These are phyloP conservation scores for Garra rufa DNA, from an alignment of 2,113 vertebrate genomes.

Conservation along the genomic window DNA sequence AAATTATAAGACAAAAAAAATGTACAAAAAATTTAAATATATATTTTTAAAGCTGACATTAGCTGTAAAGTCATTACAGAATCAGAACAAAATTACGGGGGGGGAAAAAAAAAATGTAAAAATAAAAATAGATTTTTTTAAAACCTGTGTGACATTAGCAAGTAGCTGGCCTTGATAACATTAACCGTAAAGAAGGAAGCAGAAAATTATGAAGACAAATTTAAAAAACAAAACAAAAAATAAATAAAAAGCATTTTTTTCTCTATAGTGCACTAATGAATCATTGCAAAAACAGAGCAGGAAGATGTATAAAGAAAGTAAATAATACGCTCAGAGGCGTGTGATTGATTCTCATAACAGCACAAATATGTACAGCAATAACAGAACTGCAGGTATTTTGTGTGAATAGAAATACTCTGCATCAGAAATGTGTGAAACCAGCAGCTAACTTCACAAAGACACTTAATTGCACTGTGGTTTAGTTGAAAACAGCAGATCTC, in stretches of 20 bases:
- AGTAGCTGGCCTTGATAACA: too few relatives aligned
- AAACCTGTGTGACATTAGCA: neutral
- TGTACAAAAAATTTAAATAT: too few relatives aligned
- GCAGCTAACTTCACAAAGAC: conserved; percentile 11
- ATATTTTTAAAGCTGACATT: neutral
- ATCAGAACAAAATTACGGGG: neutral
- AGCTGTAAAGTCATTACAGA: neutral
- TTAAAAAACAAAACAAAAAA: neutral
- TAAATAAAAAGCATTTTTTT: neutral
- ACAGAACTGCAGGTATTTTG: too few relatives aligned
- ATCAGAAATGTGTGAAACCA: conserved; percentile 31
- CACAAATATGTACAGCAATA: neutral
- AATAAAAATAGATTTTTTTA: neutral
- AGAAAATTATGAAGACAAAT: neutral
- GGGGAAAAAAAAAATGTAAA: too few relatives aligned
- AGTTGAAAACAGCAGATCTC: conserved; percentile 34
- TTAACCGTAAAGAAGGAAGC: too few relatives aligned
- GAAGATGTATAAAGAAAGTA: neutral
- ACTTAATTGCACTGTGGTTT: conserved; percentile 49
- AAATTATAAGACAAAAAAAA: too few relatives aligned
- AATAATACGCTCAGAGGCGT: neutral
- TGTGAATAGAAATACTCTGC: too few relatives aligned
- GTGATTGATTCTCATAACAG: neutral
- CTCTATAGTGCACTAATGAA: neutral
- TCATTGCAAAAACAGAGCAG: neutral